Base-by-base conservation (phyloP, 2,113 vertebrate genomes). In the Engystomops pustulosus region DNA sequence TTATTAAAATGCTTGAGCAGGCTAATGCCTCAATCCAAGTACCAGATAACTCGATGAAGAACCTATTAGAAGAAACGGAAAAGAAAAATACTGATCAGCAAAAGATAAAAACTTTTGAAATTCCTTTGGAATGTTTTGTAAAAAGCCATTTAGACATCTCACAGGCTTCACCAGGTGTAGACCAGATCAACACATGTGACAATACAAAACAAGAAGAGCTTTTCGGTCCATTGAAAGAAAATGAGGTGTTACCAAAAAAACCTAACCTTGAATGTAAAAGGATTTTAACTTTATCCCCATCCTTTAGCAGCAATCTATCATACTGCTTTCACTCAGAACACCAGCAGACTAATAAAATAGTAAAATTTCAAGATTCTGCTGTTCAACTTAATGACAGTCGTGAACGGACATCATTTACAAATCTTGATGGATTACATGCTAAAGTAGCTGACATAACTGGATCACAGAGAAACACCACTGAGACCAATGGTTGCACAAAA, bases 21-120 rank as follows among this genome's bases (percentile, higher is more conserved):
- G 90, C 88, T 23, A 90, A 91, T 2, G 88, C 87, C 70, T 91
- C 92, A 25, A 91, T 89, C 53, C 93, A 94, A 87, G 88, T 94
- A 75, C 93, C 93, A 75, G 94, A 95, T 51, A 92, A 94, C 38
- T 89, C 91, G 32, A 89, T 89, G 0, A 85, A 89, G 47, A 89
- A 87, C 78, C 90, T 89, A 51, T 67, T 87, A 86, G 87, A 86
- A 68, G 90, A 86, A 51, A 75, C 49, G 0, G 79, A 70, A 0
- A n/a, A 45, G 68, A 49, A 88, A 44, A 45, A 23, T 23, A 8
- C 17, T 62, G 25, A 62, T 32, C 12, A 51, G 65, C 85, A 25
- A 58, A 53, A 58, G 23, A 44, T 18, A 6, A 53, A 71, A 53
- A 20, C 27, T n/a, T 20, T n/a, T 49, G 38, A 80, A 1, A 17